Base-by-base conservation (phyloP, 2,888 invertebrate species). In the Acleris cristana region DNA sequence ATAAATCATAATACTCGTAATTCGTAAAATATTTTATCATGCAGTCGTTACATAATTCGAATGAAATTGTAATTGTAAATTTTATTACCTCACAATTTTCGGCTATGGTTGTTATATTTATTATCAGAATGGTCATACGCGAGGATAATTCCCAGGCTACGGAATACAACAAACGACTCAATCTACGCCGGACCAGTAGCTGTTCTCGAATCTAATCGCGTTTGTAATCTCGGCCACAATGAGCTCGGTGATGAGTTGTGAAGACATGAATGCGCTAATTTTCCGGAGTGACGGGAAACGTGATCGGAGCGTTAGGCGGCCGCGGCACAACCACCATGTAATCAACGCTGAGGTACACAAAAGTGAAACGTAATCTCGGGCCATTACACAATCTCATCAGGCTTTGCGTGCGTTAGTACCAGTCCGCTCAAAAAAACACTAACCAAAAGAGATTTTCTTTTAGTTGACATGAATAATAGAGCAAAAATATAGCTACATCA, bases 141-240 rank as follows among this genome's bases (percentile, higher is more conserved):
- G 56, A 55, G 65, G 7, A 2, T 65, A 61, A 65, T 52, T 67
- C 53, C 56, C 62, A 67, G 58, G 72, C 70, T 70, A 73, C 70
- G 70, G 74, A 76, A 75, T 72, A 73, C 78, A 77, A 80, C 77
- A 78, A 72, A 85, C 81, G 78, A 81, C 80, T 83, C 75, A 79
- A 83, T 85, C 76, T 75, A 76, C 75, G 79, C 76, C 76, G 80
- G 79, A 80, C 64, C 67, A 62, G 66, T 56, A 61, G 57, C 69
- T 65, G 76, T 76, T 73, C 76, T 77, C 60, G 70, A 74, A 77
- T 74, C 72, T 76, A 80, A 77, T 75, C 76, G 73, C 74, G 73
- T 78, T 82, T 69, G 81, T 81, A 89, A 89, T 89, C 82, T 83
- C 76, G 73, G 75, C 82, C 83, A 87, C 86, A 88, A 88, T 84